Conservation (phyloP, 2,113 vertebrate genomes). For the Nycticorax nycticorax region DNA sequence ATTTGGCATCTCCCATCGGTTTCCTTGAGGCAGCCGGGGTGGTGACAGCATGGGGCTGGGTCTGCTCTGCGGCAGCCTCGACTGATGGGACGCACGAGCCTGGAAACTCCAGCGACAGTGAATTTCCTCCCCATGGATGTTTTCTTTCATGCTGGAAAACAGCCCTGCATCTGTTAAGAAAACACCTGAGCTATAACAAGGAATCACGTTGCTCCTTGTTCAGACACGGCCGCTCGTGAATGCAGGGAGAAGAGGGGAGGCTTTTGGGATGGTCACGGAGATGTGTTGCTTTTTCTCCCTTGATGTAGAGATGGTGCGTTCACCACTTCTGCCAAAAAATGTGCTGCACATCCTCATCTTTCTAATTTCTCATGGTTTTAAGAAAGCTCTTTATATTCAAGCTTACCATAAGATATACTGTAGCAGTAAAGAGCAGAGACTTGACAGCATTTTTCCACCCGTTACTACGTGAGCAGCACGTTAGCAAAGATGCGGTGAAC, state of each 20-base stretch:
- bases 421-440: not conserved
- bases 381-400: not conserved
- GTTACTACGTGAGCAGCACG: not conserved
- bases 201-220: not conserved
- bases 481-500: not conserved
- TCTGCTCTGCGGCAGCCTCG: not conserved
- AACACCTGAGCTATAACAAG: not conserved
- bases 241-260: not conserved
- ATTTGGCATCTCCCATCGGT: not conserved
- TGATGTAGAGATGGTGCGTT: not conserved
- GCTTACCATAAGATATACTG: not conserved
- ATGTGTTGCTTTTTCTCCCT: not conserved
- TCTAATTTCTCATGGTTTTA: not conserved
- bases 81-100: not conserved
- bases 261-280: not conserved
- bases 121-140: not conserved
- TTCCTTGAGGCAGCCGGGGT: not conserved
- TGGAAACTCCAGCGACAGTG: not conserved
- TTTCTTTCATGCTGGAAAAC: slow-evolving; percentile 1
- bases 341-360: not conserved
- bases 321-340: not conserved
- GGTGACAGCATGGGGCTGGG: not conserved
- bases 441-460: not conserved
- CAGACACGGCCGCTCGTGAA: rapidly evolving
- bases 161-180: not conserved